These are phyloP conservation scores for Oligia strigilis DNA, from an alignment of 2,888 invertebrate genomes.

Conservation along the genomic window DNA sequence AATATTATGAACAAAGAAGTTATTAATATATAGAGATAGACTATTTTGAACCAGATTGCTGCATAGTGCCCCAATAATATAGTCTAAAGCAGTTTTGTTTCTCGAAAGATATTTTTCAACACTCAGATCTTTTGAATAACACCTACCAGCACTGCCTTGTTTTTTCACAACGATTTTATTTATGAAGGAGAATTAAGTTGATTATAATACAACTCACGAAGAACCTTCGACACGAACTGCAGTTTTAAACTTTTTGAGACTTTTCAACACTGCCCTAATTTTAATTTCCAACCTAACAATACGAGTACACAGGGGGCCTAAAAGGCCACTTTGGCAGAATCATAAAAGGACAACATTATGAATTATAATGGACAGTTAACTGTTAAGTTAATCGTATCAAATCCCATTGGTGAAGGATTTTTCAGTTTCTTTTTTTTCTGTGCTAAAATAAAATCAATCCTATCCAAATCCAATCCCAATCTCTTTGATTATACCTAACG, in stretches of 20 bases:
- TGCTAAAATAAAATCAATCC: too few relatives aligned
- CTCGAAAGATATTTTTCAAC: background rate
- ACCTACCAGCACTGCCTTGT: background rate
- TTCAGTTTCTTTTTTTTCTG: too few relatives aligned
- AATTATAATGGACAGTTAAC: too few relatives aligned
- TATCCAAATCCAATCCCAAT: too few relatives aligned
- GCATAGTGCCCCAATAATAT: background rate
- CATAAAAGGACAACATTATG: too few relatives aligned
- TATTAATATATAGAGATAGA: background rate
- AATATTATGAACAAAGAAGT: constrained; percentile 2
- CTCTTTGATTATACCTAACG: too few relatives aligned
- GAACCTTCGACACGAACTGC: background rate
- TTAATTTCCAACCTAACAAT: background rate
- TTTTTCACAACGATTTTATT: background rate
- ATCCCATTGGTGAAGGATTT: too few relatives aligned
- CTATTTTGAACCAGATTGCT: background rate
- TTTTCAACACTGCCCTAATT: background rate
- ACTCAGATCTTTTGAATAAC: background rate
- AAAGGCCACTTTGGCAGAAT: too few relatives aligned
- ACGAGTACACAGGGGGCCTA: too few relatives aligned
- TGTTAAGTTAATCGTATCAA: too few relatives aligned
- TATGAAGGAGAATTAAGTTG: background rate
- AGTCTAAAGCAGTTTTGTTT: background rate
- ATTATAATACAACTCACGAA: too few relatives aligned
- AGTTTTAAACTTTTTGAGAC: background rate